Base-by-base conservation (phyloP, 2,797 vertebrate genomes). In the Syndactyla subalaris region DNA sequence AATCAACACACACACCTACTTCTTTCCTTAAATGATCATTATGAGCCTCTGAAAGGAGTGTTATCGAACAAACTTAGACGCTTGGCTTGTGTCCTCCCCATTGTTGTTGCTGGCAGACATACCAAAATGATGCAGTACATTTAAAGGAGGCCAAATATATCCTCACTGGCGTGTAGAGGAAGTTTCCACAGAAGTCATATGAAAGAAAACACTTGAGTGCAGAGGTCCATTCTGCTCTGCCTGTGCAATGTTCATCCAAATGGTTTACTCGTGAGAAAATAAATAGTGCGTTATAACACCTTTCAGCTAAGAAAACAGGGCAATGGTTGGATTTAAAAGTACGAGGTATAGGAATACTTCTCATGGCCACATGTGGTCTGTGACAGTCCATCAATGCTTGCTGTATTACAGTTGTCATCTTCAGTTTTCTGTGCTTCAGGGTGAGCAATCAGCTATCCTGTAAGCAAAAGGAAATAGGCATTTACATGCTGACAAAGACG, bases 361-460 rank as follows among this genome's bases (percentile, higher is more conserved):
- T 85, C 45, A 20, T 65, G 43, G 65, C 67, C 78, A 62, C 30
- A 54, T 27, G 85, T 62, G 57, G 68, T 85, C 65, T 92, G 54
- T 82, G 55, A 61, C 77, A 73, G 71, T 89, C 90, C 54, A 68
- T 65, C 76, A 43, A 19, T 3, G 26, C 41, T 93, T 87, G 34
- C 76, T 95, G 49, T 67, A 36, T 92, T 78, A 63, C 67, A 46
- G 74, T 76, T 66, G 82, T 55, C 78, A 67, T 75, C 84, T 70
- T 66, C 21, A 29, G 49, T 81, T 89, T 95, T 91, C 92, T 67
- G 24, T 84, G 57, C 88, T 92, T 85, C 81, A 46, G 38, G n/a
- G 70, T 82, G 75, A 52, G 61, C 52, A 66, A 92, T 98, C 98
- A 98, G 94, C 98, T 98, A 20, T 98, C 97, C 98, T 98, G 95